Percentiles rank a stretch among this genome's conserved stretches.
Conservation (phyloP, 2,113 vertebrate species). For the Sula dactylatra region DNA sequence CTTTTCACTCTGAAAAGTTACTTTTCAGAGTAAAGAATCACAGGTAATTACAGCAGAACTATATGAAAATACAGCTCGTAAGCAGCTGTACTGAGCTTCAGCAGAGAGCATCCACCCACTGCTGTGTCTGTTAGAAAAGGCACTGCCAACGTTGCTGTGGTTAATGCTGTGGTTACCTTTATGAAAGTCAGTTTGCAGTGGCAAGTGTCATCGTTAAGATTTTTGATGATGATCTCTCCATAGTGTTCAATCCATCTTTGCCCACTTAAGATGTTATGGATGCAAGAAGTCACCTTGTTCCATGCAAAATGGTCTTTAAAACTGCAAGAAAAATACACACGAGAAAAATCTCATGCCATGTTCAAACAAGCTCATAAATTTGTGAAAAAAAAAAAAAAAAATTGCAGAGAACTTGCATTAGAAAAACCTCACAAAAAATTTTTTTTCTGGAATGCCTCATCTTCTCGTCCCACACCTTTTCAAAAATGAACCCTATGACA, state of each 20-base stretch:
- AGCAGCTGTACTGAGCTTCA: neutral
- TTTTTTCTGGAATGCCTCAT: neutral
- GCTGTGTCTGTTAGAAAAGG: neutral
- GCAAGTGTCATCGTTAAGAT: conserved; percentile 82
- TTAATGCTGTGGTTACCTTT: conserved; percentile 78
- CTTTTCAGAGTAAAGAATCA: no score
- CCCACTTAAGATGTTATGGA: conserved; percentile 97
- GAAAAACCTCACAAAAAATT: neutral
- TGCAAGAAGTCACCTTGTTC: conserved; percentile 98
- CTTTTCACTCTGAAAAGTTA: no score
- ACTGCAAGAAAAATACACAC: conserved; percentile 29
- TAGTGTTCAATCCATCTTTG: conserved; percentile 99
- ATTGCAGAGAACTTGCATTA: neutral
- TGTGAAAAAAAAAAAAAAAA: neutral
- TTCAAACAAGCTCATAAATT: neutral
- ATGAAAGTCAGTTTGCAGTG: conserved; percentile 95
- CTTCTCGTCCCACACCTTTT: neutral
- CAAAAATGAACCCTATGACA: neutral
- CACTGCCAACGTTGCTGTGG: neutral
- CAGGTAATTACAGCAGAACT: neutral
- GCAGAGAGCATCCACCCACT: neutral
- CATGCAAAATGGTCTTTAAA: conserved; percentile 93
- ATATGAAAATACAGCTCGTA: neutral
- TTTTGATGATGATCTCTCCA: conserved; percentile 92
- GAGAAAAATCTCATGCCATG: neutral